phyloP scores from a whole-genome alignment of 2,113 vertebrate genomes.

The Cebidichthys violaceus region DNA sequence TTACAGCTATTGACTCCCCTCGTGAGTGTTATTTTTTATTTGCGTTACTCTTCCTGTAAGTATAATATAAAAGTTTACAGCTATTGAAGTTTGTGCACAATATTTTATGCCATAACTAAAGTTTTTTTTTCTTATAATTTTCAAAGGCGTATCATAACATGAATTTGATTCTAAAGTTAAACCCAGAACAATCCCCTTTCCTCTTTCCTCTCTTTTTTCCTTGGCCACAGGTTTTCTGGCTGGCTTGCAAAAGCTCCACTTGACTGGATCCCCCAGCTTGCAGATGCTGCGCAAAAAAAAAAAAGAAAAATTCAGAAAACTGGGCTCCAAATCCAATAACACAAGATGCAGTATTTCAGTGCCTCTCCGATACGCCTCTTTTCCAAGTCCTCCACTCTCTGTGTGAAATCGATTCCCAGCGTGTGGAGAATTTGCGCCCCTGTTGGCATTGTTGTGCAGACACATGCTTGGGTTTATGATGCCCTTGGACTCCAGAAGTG shows the following conservation, averaged over 20 bases:
- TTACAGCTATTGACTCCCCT: slow-evolving; percentile 21
- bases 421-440: slow-evolving; percentile 79
- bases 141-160: slow-evolving; percentile 49
- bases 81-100: slow-evolving; percentile 56
- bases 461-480: slow-evolving; percentile 74
- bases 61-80: slow-evolving; percentile 9
- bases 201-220: slow-evolving; percentile 35
- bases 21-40: slow-evolving; percentile 29
- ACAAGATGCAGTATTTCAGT: slow-evolving; percentile 79
- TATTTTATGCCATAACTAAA: slow-evolving; percentile 9
- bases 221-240: slow-evolving; percentile 69
- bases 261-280: slow-evolving; percentile 72
- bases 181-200: slow-evolving; percentile 74
- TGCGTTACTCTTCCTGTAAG: slow-evolving; percentile 13
- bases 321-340: slow-evolving; percentile 81
- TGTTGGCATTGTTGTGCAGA: slow-evolving; percentile 79
- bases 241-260: slow-evolving; percentile 63
- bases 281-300: slow-evolving; percentile 55
- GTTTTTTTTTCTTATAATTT: slow-evolving; percentile 43
- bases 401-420: slow-evolving; percentile 83
- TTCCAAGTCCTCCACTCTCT: slow-evolving; percentile 76
- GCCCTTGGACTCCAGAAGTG: slow-evolving; percentile 76
- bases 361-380: slow-evolving; percentile 70
- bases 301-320: slow-evolving; percentile 63
- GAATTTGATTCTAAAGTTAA: slow-evolving; percentile 68